Percentiles rank a stretch among this genome's conserved stretches.
phyloP scores from a whole-genome alignment of 2,888 invertebrate species.

The Eristalinus sepulchralis region DNA sequence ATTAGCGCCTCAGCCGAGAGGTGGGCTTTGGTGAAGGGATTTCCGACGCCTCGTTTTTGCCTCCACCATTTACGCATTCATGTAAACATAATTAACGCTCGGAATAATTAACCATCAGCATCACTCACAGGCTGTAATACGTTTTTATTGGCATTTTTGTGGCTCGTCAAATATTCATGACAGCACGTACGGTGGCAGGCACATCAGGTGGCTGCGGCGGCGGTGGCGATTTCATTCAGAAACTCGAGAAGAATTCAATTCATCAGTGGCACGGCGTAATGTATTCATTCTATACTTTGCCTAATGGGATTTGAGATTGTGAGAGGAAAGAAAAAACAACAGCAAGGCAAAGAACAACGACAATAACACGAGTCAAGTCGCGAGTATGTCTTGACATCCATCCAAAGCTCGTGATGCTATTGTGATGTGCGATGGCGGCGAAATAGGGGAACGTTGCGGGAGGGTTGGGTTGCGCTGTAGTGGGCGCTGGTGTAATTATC shows the following conservation, averaged over 20 bases:
- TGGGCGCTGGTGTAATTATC: not conserved
- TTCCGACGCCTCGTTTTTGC: not conserved
- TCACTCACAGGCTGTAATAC: not conserved
- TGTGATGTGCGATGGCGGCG: not conserved
- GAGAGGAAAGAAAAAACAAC: too few species aligned
- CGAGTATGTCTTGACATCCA: not conserved
- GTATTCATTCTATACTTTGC: not conserved
- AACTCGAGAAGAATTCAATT: not conserved
- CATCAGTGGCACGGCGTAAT: not conserved
- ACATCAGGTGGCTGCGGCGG: not conserved
- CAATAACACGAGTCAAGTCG: not conserved
- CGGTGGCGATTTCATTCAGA: not conserved
- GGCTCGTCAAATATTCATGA: not conserved
- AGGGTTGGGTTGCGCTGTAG: not conserved
- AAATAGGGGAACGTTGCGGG: not conserved
- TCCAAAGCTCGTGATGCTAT: not conserved
- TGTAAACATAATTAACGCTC: not conserved
- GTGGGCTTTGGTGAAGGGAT: slow-evolving; percentile 13
- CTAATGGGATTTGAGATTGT: not conserved
- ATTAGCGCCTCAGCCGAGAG: not conserved
- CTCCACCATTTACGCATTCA: not conserved
- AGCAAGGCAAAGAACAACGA: not conserved
- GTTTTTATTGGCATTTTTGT: not conserved
- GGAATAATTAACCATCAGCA: slow-evolving; percentile 10
- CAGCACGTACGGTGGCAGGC: not conserved